Base-by-base conservation (phyloP, 2,888 invertebrate genomes). In the Tetanocera ferruginea region DNA sequence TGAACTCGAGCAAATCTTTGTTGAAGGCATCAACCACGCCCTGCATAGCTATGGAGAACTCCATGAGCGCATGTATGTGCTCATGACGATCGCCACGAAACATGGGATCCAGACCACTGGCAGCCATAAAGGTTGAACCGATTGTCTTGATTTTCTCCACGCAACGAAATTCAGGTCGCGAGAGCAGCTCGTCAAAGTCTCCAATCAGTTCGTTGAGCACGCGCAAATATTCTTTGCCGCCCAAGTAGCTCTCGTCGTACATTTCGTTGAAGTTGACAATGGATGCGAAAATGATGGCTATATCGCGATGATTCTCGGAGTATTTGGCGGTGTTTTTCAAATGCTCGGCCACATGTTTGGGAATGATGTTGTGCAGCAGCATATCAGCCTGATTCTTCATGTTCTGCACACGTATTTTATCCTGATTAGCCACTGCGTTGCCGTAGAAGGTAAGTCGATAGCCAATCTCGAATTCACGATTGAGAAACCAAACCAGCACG, bases 71-170 rank as follows among this genome's bases (percentile, higher is more conserved):
- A 87, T 97, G 96, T 43, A 95, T 94, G 86, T 95, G 90, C 2
- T 94, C 92, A 28, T 93, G 91, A 81, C 94, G 94, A 64, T 93
- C 91, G 28, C 92, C 92, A 4, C 97, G 92, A 83, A 94, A 91
- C 78, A 92, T 92, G 0, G 97, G 96, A 90, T 98, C 97, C 77
- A 99, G 91, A 0, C 98, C 98, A 79, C 97, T 96, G 0, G 98
- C 98, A 1, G 98, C 98, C 98, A 99, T 99, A 86, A 98, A 98
- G 0, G 98, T 97, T 82, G 97, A 96, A 5, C 97, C 97, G 80
- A 98, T 98, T 0, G 98, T 98, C 90, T 99, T 99, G 81, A 99
- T 99, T 90, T 99, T 99, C 88, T 98, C 98, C 6, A 99, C 96
- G 83, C 95, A 94, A 60, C 93, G 93, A 85, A 95, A 98, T 82